Evolutionary conservation across 2,888 invertebrate genomes (phyloP).

Genomic region (Punctoribates punctum): DNA sequence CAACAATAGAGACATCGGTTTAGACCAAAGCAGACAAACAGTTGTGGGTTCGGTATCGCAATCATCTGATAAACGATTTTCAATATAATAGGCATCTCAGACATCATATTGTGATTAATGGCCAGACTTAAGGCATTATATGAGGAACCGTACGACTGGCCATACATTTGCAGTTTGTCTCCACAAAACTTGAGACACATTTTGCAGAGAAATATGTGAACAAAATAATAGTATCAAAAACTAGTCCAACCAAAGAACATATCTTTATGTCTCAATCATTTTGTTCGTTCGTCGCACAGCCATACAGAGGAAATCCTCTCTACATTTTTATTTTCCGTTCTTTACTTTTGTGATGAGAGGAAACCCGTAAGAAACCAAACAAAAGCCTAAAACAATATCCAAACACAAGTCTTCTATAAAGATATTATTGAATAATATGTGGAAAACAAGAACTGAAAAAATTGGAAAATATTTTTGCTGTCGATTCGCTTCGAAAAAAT

Average conservation of each 20-base stretch:
- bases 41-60: slow-evolving; percentile 7
- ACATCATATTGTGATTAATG: slow-evolving; percentile 29
- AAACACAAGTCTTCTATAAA: background rate
- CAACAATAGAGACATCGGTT: background rate
- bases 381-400: background rate
- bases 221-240: slow-evolving; percentile 7
- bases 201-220: background rate
- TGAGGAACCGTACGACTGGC: background rate
- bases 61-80: slow-evolving; percentile 27
- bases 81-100: slow-evolving; percentile 25
- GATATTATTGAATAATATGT: slow-evolving; percentile 1
- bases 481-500: background rate
- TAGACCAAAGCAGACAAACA: background rate
- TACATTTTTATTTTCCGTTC: slow-evolving; percentile 16
- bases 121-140: background rate
- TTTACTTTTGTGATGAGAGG: background rate
- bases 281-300: background rate
- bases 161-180: background rate
- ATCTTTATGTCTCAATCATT: slow-evolving; percentile 9
- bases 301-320: slow-evolving; percentile 13
- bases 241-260: background rate
- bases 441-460: slow-evolving; percentile 11
- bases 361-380: background rate
- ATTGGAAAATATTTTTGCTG: background rate
- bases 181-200: background rate